These are phyloP conservation scores for Nipponia nippon DNA, from an alignment of 2,113 vertebrate genomes.

Conservation along the genomic window DNA sequence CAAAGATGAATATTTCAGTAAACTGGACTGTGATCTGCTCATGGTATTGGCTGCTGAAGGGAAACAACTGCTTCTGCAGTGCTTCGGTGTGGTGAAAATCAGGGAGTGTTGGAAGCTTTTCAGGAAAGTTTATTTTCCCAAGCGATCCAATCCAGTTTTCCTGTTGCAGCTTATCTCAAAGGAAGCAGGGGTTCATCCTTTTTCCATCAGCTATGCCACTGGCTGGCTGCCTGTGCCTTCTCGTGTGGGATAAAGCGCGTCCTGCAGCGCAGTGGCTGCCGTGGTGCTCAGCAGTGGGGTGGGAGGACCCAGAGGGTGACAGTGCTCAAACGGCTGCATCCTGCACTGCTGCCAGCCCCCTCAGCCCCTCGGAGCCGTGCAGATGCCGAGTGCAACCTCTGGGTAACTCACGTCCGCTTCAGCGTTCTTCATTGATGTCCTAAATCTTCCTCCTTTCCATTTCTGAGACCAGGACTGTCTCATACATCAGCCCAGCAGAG, in stretches of 20 bases:
- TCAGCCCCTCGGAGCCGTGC: neutral
- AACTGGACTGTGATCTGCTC: neutral
- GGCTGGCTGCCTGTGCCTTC: neutral
- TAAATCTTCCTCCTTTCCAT: neutral
- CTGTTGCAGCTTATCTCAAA: neutral
- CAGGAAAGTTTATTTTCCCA: neutral
- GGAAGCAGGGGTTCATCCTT: neutral
- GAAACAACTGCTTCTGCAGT: rapidly evolving
- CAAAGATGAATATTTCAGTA: neutral
- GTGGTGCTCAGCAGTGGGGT: rapidly evolving
- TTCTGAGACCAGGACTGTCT: neutral
- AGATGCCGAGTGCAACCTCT: neutral
- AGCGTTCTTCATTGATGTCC: neutral
- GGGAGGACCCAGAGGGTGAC: too few species aligned
- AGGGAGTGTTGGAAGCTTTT: neutral
- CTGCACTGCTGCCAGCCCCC: neutral
- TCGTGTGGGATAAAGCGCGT: rapidly evolving
- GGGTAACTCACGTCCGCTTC: neutral
- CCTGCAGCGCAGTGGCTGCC: neutral
- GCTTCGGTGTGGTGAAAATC: too few species aligned
- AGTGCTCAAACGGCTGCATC: rapidly evolving
- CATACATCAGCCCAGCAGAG: neutral
- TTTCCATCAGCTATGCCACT: rapidly evolving
- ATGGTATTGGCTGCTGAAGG: neutral
- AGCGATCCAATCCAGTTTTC: neutral